Evolutionary conservation across 2,797 vertebrate genomes (phyloP), one percentile per base, ranked within the genome.

Genomic region (Bovichtus variegatus): DNA sequence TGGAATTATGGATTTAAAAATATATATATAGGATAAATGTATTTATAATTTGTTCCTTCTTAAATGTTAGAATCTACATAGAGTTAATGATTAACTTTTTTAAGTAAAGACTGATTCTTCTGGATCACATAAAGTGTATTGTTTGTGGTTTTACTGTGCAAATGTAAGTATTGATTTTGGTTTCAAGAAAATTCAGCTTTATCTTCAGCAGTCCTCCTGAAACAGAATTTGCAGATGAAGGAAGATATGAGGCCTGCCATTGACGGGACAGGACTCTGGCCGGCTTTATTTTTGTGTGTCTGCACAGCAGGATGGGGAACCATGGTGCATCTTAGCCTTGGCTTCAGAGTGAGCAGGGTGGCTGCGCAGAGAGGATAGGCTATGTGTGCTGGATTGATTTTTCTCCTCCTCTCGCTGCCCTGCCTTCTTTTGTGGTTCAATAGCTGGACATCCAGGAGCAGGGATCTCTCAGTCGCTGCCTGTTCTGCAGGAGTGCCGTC

Each of bases 381-480:
- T 94, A 90, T 91, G 92, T 93, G 87, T 95, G 94, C 92, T 94
- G 83, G 92, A 97, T 97, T 97, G 97, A 97, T 98, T 98, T 97
- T 95, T 91, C 87, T 87, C 91, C 93, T 96, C 94, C 92, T 92
- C 92, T 89, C 80, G 63, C 92, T 49, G 94, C 96, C 94, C 95
- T 96, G 93, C 95, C 95, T 96, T 94, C 94, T 96, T 88, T 96
- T 96, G 95, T 96, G 95, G 95, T 96, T 97, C 94, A 95, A 95
- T 97, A 97, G 96, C 95, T 97, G 95, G 97, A 97, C 95, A 93
- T 96, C 95, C 95, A 96, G 94, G 95, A 97, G 93, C 95, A 94
- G 96, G 94, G 92, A 96, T 97, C 92, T 97, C 94, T 96, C 94
- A 96, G 93, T 94, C 93, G 86, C 94, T 96, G 94, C 95, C 95